These are phyloP conservation scores for Atethmia centrago DNA, from an alignment of 2,888 invertebrate species.

Conservation along the genomic window DNA sequence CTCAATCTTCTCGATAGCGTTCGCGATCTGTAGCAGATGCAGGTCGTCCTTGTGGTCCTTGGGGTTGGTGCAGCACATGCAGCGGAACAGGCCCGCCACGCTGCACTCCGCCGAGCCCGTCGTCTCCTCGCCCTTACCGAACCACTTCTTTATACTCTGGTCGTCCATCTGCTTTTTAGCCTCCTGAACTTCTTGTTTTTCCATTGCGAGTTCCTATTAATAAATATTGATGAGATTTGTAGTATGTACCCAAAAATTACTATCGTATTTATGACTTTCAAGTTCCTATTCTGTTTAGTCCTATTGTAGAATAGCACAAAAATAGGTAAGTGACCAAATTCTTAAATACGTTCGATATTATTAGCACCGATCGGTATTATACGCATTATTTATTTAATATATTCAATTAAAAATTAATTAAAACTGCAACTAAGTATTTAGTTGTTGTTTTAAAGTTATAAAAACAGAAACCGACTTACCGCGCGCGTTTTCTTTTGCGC, in stretches of 20 bases:
- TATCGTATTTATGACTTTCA: neutral
- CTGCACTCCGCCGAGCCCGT: conserved; percentile 96
- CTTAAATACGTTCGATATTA: neutral
- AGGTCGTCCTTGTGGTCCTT: conserved; percentile 96
- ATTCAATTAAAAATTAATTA: too few species aligned
- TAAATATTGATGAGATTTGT: neutral
- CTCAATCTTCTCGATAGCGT: conserved; percentile 94
- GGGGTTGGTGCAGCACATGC: conserved; percentile 97
- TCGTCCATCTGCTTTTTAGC: conserved; percentile 95
- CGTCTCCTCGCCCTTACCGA: conserved; percentile 93
- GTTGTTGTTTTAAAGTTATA: neutral
- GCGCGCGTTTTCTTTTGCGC: conserved; percentile 86
- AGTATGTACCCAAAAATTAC: neutral
- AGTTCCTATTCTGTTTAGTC: neutral
- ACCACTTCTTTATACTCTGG: conserved; percentile 94
- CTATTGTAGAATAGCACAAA: neutral
- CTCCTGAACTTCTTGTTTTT: conserved; percentile 95
- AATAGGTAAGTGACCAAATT: neutral
- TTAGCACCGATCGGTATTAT: neutral
- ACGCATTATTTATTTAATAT: neutral
- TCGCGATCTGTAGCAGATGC: conserved; percentile 95
- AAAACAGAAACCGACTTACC: conserved; percentile 66
- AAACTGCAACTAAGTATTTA: neutral
- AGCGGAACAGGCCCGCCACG: conserved; percentile 95
- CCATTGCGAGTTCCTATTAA: conserved; percentile 95